These are phyloP conservation scores for Peribatodes rhomboidaria DNA, from an alignment of 2,888 invertebrate genomes.

Conservation along the genomic window DNA sequence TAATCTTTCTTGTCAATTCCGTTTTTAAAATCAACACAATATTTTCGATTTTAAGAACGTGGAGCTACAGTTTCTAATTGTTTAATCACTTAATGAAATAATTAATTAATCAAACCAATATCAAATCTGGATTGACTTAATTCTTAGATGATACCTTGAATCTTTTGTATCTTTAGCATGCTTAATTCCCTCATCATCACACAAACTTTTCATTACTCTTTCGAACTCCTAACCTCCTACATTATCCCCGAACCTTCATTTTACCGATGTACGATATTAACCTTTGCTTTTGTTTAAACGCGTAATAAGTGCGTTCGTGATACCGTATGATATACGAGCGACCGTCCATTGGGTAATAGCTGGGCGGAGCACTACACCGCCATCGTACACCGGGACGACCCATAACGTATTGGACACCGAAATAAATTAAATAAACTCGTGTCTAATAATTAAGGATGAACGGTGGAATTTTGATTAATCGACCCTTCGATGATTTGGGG, in stretches of 20 bases:
- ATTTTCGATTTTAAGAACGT: too few species aligned
- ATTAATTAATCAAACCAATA: background rate
- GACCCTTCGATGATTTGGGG: conserved; percentile 47
- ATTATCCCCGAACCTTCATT: conserved; percentile 4
- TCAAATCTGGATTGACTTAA: background rate
- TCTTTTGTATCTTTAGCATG: background rate
- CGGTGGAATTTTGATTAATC: conserved; percentile 64
- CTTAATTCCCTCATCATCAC: conserved; percentile 27
- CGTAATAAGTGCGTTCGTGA: conserved; percentile 48
- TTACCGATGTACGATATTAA: conserved; percentile 42
- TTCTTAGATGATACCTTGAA: background rate
- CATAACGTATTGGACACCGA: conserved; percentile 51
- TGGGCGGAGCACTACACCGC: conserved; percentile 49
- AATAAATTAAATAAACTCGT: conserved; percentile 63
- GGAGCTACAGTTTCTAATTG: too few species aligned
- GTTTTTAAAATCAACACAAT: background rate
- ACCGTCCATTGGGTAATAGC: conserved; percentile 48
- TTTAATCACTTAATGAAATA: too few species aligned
- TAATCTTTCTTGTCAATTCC: background rate
- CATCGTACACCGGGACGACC: conserved; percentile 39
- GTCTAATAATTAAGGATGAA: conserved; percentile 63
- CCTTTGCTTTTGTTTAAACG: conserved; percentile 53
- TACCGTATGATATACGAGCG: conserved; percentile 42
- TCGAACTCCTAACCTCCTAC: conserved; percentile 6
- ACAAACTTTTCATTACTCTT: conserved; percentile 22